Percentiles rank a stretch among this genome's conserved stretches.
phyloP scores from a whole-genome alignment of 2,113 vertebrate species.

The Lasiurus borealis region DNA sequence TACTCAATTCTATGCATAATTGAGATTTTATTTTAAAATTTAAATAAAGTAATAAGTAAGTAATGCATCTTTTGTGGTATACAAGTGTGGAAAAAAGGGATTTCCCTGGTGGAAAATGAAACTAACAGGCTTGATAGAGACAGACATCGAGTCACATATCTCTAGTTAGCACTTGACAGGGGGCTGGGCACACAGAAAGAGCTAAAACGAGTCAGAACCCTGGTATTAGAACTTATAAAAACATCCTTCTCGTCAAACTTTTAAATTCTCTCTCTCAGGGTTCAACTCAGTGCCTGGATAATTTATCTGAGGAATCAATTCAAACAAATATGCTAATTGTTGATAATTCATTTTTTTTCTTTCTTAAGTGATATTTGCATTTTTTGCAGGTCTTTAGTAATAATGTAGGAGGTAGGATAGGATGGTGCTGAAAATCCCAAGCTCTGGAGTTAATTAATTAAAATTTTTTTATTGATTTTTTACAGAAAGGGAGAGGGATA shows the following conservation, averaged over 20 bases:
- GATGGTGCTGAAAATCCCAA: neutral
- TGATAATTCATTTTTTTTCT: neutral
- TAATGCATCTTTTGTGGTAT: conserved; percentile 40
- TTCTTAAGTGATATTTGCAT: neutral
- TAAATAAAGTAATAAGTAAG: conserved; percentile 45
- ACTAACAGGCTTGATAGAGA: neutral
- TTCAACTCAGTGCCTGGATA: neutral
- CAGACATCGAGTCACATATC: neutral
- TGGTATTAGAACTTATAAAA: neutral
- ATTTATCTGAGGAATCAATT: conserved; percentile 39
- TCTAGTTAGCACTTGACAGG: neutral
- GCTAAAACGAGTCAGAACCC: neutral
- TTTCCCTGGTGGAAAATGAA: conserved; percentile 45
- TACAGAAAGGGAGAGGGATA: too few species aligned
- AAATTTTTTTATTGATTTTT: too few species aligned
- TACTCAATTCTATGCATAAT: conserved; percentile 42
- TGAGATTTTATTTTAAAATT: conserved; percentile 64
- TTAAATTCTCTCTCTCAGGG: neutral
- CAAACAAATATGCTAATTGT: neutral
- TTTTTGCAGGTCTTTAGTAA: neutral
- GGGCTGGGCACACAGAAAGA: neutral
- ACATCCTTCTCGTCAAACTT: neutral
- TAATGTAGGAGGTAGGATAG: neutral
- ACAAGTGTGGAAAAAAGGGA: neutral
- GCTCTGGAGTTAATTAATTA: neutral